Base-by-base conservation (phyloP, 1,140 invertebrate species). In the Mactra quadrangularis region DNA sequence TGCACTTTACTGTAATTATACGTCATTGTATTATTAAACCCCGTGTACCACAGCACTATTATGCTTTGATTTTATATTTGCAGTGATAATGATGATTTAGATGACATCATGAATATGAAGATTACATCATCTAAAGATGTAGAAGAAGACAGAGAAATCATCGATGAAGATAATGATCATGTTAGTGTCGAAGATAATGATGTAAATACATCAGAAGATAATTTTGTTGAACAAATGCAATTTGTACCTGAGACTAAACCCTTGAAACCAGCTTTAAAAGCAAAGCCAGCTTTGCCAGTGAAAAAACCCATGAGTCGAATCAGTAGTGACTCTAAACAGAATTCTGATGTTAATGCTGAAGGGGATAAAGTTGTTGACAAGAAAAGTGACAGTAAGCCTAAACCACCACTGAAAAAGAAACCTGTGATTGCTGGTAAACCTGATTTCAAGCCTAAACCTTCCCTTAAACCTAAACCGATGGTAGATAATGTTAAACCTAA, bases 61-160 rank as follows among this genome's bases (percentile, higher is more conserved):
- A n/a, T n/a, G n/a, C n/a, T n/a, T n/a, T n/a, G n/a, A n/a, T n/a
- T n/a, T 33, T 2, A 4, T 13, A 55, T 76, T 76, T 76, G 22
- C 41, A 76, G 74, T 41, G 38, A 29, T 47, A 57, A 76, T 52
- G 59, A 76, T 50, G 74, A 76, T 47, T 62, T 76, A 62, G 59
- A 76, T 33, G 31, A 64, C 31, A 76, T 76, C 17, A 76, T 76
- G 74, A 62, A 47, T 22, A 76, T 76, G 74, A 64, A 47, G 25
- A 33, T 76, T 27, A 76, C 57, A 0, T 29, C 38, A 11, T 22
- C 38, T 35, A 50, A 22, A 19, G 29, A 27, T 15, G 15, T 25
- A 35, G 15, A 31, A 33, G 13, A 4, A 4, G 25, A n/a, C n/a
- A 55, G 27, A 9, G 53, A n/a, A 55, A 19, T 22, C 19, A n/a